Base-by-base conservation (phyloP, 2,888 invertebrate species). In the Odontocolon sp. region DNA sequence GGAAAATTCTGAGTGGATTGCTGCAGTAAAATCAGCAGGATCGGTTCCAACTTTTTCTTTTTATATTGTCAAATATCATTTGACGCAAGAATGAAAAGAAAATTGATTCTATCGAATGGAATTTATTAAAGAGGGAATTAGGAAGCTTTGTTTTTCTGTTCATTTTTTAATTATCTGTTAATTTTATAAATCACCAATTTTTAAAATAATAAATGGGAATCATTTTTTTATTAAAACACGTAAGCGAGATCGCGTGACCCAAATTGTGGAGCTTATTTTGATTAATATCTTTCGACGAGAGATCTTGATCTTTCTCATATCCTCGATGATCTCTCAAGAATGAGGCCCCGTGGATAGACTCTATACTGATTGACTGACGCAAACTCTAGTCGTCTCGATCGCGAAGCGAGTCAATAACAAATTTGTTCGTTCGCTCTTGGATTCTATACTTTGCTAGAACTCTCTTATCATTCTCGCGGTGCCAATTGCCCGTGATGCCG, bases 1-100 rank as follows among this genome's bases (percentile, higher is more conserved):
- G 36, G 16, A 23, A 8, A 71, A 38, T 45, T 14, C 26, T 3
- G 26, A 64, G 56, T 71, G 18, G n/a, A 42, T 72, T 38, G 64
- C 50, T 50, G 71, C 50, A 50, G 66, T 16, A 59, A 72, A 72
- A 50, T 52, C 57, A 59, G 66, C 31, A 26, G 40, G 40, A 23
- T 21, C 42, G 66, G 36, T 52, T 66, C 57, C 66, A 72, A 66
- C 23, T 67, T 56, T 67, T 45, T 18, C 38, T 42, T 2, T 28
- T 40, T 1, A 42, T n/a, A 9, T 4, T 14, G 3, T 26, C 11
- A 18, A 28, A 59, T n/a, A 11, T n/a, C n/a, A 33, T n/a, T 38
- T 11, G 8, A 8, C 21, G 50, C 11, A 16, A 56, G 28, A 33
- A 45, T 18, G 8, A 9, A 52, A 3, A 52, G n/a, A 4, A 14